phyloP scores from a whole-genome alignment of 92 coral and sea anemone genomes.

The Zoanthus solanderi region DNA sequence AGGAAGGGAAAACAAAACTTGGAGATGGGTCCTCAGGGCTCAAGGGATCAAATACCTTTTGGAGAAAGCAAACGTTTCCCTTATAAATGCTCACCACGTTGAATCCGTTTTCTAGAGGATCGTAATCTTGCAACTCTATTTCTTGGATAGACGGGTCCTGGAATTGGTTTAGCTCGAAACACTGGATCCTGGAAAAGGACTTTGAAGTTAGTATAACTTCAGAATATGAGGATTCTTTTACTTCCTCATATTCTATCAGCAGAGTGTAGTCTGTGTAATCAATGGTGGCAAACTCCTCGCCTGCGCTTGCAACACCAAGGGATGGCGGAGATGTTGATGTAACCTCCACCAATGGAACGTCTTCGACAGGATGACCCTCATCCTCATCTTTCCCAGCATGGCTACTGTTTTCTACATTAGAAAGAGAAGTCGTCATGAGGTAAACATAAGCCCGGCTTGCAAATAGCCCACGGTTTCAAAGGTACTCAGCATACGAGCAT shows the following conservation, averaged over 20 bases:
- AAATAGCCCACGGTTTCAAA: neutral
- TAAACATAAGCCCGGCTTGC: conserved; percentile 1
- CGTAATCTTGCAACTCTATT: neutral
- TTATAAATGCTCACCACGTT: neutral
- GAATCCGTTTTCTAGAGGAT: neutral
- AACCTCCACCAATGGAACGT: conserved; percentile 9
- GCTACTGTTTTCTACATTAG: neutral
- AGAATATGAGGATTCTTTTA: conserved; percentile 25
- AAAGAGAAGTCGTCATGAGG: neutral
- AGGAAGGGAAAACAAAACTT: conserved; percentile 14
- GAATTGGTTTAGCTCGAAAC: neutral
- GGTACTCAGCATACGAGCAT: neutral
- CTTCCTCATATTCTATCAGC: conserved; percentile 22
- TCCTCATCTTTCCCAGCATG: neutral
- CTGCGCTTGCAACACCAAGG: conserved; percentile 27
- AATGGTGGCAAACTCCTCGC: conserved; percentile 26
- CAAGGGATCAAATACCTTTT: neutral
- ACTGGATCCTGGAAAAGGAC: conserved; percentile 10
- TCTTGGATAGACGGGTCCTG: neutral
- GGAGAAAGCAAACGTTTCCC: neutral
- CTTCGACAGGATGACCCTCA: neutral
- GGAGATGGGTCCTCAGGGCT: neutral
- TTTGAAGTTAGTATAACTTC: conserved; percentile 15
- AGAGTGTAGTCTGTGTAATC: conserved; percentile 24
- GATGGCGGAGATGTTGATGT: conserved; percentile 4